Evolutionary conservation across 2,888 invertebrate genomes (phyloP), one percentile per base, ranked within the genome.

Genomic region (Aphidoletes aphidimyza): DNA sequence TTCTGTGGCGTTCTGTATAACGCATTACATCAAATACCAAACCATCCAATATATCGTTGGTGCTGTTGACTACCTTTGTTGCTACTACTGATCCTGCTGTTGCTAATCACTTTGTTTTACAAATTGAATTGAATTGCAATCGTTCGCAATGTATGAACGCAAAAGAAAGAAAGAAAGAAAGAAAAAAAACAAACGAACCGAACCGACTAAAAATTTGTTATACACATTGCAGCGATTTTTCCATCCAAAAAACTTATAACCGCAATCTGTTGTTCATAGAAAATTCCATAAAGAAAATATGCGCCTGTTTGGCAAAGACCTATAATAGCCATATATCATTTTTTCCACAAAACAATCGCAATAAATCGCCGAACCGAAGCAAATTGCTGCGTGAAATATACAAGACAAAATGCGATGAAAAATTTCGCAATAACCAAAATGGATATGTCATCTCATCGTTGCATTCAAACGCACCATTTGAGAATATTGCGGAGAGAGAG

Each of bases 281-380:
- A 9, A 22, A 47, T 47, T 17, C 19, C 54, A 54, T 54, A 54
- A 3, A 54, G 14, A 22, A 69, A 69, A 30, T 22, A 54, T 54
- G 30, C 69, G 69, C 69, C 14, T 3, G 30, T 69, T 69, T 69
- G 54, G 30, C 30, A 30, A 69, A 69, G 69, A 69, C 34, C 69
- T 30, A 34, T 69, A 30, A 69, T 34, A 69, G 30, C 34, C 26
- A 69, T 69, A 30, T 30, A 69, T 69, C 26, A 54, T 54, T 30
- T 30, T n/a, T 69, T 14, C 34, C 3, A 5, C 11, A 26, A 26
- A 69, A 34, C 69, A 69, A 54, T 26, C 19, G 47, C 54, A 54
- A 69, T 30, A 69, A 69, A 69, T 69, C 14, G 69, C 9, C 34
- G 30, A 69, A 47, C 8, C 6, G 11, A 69, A 26, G 69, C 69